Conservation (phyloP, 2,888 invertebrate species). For the Drosophila robusta region DNA sequence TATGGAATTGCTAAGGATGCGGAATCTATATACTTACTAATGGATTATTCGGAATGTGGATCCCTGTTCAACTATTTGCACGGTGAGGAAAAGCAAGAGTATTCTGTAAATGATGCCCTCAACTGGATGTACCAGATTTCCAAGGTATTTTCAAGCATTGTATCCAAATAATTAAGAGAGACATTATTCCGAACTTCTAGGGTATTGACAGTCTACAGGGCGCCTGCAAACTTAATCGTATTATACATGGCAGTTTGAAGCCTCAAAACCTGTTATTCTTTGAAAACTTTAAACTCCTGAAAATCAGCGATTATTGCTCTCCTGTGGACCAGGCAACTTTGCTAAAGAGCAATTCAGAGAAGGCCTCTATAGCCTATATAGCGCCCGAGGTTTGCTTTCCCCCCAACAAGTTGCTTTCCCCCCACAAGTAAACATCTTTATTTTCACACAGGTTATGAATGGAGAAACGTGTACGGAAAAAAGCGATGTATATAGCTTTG, state of each 20-base stretch:
- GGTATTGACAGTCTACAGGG: neutral
- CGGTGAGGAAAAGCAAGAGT: neutral
- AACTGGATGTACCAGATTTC: constrained; percentile 5
- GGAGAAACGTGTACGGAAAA: neutral
- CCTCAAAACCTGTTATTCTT: constrained; percentile 10
- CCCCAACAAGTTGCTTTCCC: too few species aligned
- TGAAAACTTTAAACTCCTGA: neutral
- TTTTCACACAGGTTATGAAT: neutral
- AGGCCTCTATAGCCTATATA: neutral
- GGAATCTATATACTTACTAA: too few species aligned
- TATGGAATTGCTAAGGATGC: too few species aligned
- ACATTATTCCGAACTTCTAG: neutral
- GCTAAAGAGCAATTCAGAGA: neutral
- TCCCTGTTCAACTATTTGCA: constrained; percentile 1
- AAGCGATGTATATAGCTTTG: constrained; percentile 7
- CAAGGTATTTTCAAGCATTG: neutral
- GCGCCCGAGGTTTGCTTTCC: constrained; percentile 17
- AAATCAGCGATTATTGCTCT: constrained; percentile 9
- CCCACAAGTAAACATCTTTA: too few species aligned
- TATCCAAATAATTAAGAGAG: too few species aligned
- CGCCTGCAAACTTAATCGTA: neutral
- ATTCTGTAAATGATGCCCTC: neutral
- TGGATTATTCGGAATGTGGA: constrained; percentile 6
- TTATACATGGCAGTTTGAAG: neutral
- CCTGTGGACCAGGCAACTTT: neutral